Base-by-base conservation (phyloP, 2,113 vertebrate species). In the Eurypyga helias region DNA sequence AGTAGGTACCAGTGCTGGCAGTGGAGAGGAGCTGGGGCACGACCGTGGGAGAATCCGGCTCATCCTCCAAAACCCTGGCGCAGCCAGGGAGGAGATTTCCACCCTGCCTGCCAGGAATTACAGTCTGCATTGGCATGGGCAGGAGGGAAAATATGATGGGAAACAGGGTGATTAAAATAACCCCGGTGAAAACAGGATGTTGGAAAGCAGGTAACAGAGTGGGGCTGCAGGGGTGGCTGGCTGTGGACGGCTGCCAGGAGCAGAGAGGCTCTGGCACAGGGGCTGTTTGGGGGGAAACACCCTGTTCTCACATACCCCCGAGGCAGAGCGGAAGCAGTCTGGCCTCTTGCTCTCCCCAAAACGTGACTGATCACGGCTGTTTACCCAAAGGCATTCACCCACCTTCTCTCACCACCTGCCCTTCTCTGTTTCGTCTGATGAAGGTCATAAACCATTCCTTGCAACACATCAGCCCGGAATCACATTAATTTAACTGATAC, bases 91-190 rank as follows among this genome's bases (percentile, higher is more conserved):
- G 70, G 55, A 93, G 87, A 54, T 61, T 94, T 95, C 92, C 51
- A 1, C 12, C 54, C 54, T 34, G 75, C 21, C 67, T 90, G 93
- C 87, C 96, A 92, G 95, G 66, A 96, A 67, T 23, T 49, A 24
- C 69, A 33, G 62, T 29, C 62, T 83, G 79, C 0, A 0, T 57
- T 94, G 94, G 85, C 92, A 77, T 23, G 49, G 54, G 46, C 46
- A 48, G 58, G 23, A 95, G 76, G 88, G 67, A 96, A 94, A 93
- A 90, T 49, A 48, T 21, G 73, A 87, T 64, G 81, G 83, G 79
- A 90, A 96, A 93, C 14, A 6, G 61, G 45, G 73, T 87, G 75
- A 80, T 92, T 54, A 92, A 91, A 91, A 83, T 85, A 92, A 94
- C 51, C 36, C 25, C 1, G 1, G 58, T 58, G 87, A 60, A 86